Base-by-base conservation (phyloP, 2,888 invertebrate genomes). In the Stegophylla sp. region DNA sequence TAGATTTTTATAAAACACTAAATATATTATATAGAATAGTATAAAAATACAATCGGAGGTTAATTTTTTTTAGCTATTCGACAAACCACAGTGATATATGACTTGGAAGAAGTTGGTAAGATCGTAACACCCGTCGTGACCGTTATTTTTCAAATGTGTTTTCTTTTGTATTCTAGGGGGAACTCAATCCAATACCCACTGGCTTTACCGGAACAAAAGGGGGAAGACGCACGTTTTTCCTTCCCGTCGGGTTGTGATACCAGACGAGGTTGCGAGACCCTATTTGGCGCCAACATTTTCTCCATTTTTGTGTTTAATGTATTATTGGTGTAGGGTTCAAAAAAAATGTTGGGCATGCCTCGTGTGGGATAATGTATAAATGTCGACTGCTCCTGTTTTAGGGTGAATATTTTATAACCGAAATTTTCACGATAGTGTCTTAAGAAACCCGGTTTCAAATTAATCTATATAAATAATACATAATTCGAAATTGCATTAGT, bases 61-160 rank as follows among this genome's bases (percentile, higher is more conserved):
- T 5, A 5, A 34, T 34, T 5, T 34, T 34, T 34, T 34, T 7
- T 34, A 5, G 7, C 34, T 34, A 34, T 34, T 34, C 7, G 28
- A 48, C 15, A 34, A 74, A 48, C 28, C 17, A 34, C 1, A 12
- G 17, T 23, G n/a, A 59, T 45, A 26, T 61, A 61, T n/a, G 34
- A 51, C 20, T 28, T 3, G n/a, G n/a, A n/a, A n/a, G n/a, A n/a
- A n/a, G n/a, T n/a, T n/a, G n/a, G n/a, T n/a, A n/a, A n/a, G 56
- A 69, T 69, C n/a, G n/a, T 79, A 71, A 48, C 71, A 79, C 43
- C 61, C 48, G 79, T 79, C 59, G 61, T 23, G 79, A 79, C 79
- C 79, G 79, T 79, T 79, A 79, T 79, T 79, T 79, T 79, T 79
- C 71, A 51, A 71, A 79, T 51, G n/a, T 20, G 51, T 71, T 77